phyloP scores from a whole-genome alignment of 37 sponge, comb jelly and placozoan species.

The Oopsacas minuta region DNA sequence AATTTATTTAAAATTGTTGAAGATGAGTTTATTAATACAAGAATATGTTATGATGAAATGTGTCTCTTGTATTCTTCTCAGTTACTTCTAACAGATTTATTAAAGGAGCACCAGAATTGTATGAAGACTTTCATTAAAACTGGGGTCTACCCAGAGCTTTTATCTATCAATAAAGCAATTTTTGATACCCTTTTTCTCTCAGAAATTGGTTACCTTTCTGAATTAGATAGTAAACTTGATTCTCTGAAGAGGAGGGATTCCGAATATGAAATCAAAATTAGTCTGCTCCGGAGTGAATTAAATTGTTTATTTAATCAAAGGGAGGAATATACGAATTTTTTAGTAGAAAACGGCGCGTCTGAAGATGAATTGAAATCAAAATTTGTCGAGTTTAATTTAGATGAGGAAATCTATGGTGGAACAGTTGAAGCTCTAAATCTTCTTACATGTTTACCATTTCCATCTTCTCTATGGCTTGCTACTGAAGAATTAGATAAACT shows the following conservation, averaged over 20 bases:
- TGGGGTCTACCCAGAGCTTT: neutral
- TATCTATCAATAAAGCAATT: neutral
- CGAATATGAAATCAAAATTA: neutral
- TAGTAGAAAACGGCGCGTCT: neutral
- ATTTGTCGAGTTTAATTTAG: neutral
- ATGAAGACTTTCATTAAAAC: neutral
- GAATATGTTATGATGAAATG: neutral
- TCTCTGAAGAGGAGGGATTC: neutral
- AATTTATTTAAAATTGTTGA: neutral
- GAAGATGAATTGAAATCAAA: neutral
- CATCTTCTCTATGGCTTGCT: neutral
- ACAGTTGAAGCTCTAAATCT: neutral
- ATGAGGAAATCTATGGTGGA: neutral
- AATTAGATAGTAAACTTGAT: neutral
- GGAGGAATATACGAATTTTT: neutral
- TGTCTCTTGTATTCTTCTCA: neutral
- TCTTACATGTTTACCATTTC: neutral
- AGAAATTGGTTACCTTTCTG: neutral
- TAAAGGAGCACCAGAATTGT: neutral
- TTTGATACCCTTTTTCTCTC: neutral
- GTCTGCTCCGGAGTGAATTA: neutral
- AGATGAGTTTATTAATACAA: neutral
- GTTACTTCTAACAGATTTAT: conserved; percentile 1
- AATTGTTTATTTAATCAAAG: neutral
- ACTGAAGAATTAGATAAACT: neutral